These are phyloP conservation scores for Frankliniella intonsa DNA, from an alignment of 2,888 invertebrate genomes.

Conservation along the genomic window DNA sequence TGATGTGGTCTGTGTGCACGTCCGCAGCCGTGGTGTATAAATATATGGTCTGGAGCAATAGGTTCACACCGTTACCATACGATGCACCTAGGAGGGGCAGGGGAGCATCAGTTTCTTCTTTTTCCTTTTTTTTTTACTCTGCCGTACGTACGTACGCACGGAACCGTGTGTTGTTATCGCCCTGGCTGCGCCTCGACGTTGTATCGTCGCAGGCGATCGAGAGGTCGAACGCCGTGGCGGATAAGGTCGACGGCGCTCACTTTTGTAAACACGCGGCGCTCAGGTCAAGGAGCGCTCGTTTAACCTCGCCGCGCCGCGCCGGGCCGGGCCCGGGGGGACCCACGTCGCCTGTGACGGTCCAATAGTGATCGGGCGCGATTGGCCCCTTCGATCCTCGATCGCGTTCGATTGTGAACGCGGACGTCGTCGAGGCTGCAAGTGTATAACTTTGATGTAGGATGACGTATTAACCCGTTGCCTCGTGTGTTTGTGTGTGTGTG, in stretches of 20 bases:
- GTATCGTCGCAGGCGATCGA: background rate
- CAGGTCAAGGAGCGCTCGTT: background rate
- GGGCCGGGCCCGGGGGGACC: too few relatives aligned
- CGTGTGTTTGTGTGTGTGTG: too few relatives aligned
- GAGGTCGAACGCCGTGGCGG: background rate
- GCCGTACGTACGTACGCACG: background rate
- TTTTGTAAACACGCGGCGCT: background rate
- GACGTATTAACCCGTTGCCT: too few relatives aligned
- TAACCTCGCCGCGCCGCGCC: background rate
- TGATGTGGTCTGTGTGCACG: background rate
- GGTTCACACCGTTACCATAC: background rate
- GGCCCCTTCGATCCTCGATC: too few relatives aligned
- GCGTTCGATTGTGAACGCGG: too few relatives aligned
- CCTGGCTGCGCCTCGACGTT: too few relatives aligned
- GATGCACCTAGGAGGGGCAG: background rate
- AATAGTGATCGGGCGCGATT: too few relatives aligned
- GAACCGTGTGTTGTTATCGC: background rate
- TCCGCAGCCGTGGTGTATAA: background rate
- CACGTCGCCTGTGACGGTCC: too few relatives aligned
- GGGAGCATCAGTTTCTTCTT: too few relatives aligned
- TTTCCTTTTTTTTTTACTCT: background rate
- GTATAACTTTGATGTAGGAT: too few relatives aligned
- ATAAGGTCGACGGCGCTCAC: background rate
- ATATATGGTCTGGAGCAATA: conserved; percentile 3
- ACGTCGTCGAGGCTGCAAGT: too few relatives aligned